These are phyloP conservation scores for Augochlorella aurata DNA, from an alignment of 2,888 invertebrate genomes.

Conservation along the genomic window DNA sequence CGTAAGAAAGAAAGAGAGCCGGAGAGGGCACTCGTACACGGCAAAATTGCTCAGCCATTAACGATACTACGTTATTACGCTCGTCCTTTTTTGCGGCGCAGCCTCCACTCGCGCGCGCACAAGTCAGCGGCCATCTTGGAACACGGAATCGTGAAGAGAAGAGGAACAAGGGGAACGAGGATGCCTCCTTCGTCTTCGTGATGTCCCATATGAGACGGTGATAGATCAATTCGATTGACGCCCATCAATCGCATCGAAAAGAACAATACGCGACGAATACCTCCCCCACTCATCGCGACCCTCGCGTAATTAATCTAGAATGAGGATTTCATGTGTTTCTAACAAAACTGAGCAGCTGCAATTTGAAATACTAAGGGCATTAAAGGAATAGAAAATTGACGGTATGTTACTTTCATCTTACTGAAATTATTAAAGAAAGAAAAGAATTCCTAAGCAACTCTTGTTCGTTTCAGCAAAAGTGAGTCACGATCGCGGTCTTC, in stretches of 20 bases:
- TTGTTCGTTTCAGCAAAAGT: no score
- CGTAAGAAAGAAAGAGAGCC: constrained; percentile 63
- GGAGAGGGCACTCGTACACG: constrained; percentile 76
- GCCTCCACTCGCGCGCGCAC: constrained; percentile 72
- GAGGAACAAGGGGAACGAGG: constrained; percentile 26
- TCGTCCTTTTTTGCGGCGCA: constrained; percentile 79
- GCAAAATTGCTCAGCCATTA: constrained; percentile 82
- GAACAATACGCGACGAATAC: constrained; percentile 1
- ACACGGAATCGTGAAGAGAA: constrained; percentile 74
- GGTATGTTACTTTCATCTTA: no score
- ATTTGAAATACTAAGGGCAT: no score
- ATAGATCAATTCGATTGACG: constrained; percentile 48
- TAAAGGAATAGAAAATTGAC: no score
- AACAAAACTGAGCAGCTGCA: no score
- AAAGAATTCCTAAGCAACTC: no score
- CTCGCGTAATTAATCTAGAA: no score
- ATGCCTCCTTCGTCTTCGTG: constrained; percentile 27
- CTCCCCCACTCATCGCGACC: no score
- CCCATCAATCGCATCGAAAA: constrained; percentile 28
- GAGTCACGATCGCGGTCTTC: no score
- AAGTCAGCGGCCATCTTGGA: constrained; percentile 79
- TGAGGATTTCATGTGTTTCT: no score
- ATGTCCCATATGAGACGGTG: constrained; percentile 32
- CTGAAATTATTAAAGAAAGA: no score
- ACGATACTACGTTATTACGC: constrained; percentile 82